Evolutionary conservation across 2,797 vertebrate species (phyloP), one percentile per base, ranked within the genome.

Genomic region (Gallinago stenura): DNA sequence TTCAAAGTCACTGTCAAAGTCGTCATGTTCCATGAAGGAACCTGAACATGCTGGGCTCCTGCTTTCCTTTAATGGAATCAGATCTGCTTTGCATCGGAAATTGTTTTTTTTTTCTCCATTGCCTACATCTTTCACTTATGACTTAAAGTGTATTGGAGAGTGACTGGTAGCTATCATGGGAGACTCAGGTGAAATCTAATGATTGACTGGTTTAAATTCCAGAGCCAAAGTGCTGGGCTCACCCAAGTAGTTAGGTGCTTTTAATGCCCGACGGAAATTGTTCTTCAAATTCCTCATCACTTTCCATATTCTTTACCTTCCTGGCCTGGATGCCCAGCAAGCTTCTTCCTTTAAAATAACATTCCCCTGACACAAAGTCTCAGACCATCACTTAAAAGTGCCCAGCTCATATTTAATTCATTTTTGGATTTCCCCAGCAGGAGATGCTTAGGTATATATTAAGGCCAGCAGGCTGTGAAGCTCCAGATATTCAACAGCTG

Each of bases 1-100:
- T 72, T 93, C 45, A 94, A 90, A 95, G 83, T 94, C 79, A 87
- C 37, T 51, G 37, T 87, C 61, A 86, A 94, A 95, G 58, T 92
- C 7, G 1, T 43, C 11, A 53, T 41, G n/a, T 43, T 80, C 56
- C 60, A 58, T 71, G 33, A 45, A 51, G 51, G 43, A 95, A 69
- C 14, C 7, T 66, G 75, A 78, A 68, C 8, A 45, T 41, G 4
- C 37, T 83, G 58, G 58, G 20, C 31, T 91, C 80, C 45, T 85
- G 14, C 21, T 58, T 70, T 89, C 45, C 33, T 54, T 46, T 48
- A 48, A 48, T 48, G 46, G 22, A 48, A 48, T 48, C 46, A 24
- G 46, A 48, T 12, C 7, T 48, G 22, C 46, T 24, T 48, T 75
- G 26, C 51, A 24, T 71, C 56, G 83, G 61, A 84, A 81, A 69